These are phyloP conservation scores for Pectinophora gossypiella DNA, from an alignment of 1,140 invertebrate genomes.

Conservation along the genomic window DNA sequence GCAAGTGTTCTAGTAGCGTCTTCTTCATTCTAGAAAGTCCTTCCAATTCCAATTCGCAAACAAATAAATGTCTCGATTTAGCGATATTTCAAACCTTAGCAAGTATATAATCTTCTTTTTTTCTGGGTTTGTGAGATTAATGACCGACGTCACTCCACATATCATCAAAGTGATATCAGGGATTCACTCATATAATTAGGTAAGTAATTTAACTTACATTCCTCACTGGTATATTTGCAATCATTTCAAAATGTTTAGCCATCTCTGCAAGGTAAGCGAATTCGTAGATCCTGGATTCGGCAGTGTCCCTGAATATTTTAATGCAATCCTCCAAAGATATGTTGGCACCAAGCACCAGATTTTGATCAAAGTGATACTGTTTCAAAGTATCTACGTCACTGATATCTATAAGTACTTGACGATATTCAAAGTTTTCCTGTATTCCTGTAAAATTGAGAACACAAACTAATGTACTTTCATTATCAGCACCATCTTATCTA, in stretches of 20 bases:
- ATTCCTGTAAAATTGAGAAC: slow-evolving; percentile 53
- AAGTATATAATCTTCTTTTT: too few species aligned
- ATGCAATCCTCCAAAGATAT: slow-evolving; percentile 80
- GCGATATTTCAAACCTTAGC: too few species aligned
- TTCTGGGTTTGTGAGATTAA: too few species aligned
- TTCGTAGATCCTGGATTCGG: slow-evolving; percentile 44
- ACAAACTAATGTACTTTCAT: background rate
- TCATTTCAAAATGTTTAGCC: slow-evolving; percentile 72
- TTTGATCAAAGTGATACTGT: slow-evolving; percentile 66
- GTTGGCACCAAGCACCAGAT: slow-evolving; percentile 79
- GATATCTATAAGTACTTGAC: slow-evolving; percentile 81
- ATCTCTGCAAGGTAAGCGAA: slow-evolving; percentile 67
- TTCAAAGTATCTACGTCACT: slow-evolving; percentile 80
- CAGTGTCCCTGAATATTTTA: slow-evolving; percentile 75
- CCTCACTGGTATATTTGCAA: slow-evolving; percentile 79
- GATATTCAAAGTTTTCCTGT: slow-evolving; percentile 46
- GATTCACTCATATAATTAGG: too few species aligned
- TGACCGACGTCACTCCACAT: too few species aligned
- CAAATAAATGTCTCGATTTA: too few species aligned
- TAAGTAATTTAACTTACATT: slow-evolving; percentile 77
- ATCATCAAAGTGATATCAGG: too few species aligned
- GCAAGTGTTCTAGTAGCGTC: too few species aligned
- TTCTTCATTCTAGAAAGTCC: too few species aligned
- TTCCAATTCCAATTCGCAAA: too few species aligned
- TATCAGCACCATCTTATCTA: too few species aligned